Evolutionary conservation across 2,888 invertebrate species (phyloP).

Genomic region (Agrotis exclamationis): DNA sequence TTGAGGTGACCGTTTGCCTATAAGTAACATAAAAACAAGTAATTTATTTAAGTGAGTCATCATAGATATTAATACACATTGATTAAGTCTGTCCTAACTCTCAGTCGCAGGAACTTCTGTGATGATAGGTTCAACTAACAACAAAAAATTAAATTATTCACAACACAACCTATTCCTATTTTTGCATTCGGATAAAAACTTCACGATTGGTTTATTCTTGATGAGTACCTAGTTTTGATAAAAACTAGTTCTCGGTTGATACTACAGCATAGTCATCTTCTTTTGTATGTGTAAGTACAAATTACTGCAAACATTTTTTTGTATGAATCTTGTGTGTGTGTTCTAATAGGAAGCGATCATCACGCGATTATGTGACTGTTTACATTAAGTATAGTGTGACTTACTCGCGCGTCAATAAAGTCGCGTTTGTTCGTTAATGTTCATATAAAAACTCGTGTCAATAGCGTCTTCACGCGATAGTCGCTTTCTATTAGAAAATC

Average conservation of each 20-base stretch:
- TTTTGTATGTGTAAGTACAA: neutral
- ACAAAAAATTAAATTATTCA: conserved; percentile 24
- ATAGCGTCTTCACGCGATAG: neutral
- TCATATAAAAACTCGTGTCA: neutral
- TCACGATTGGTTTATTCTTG: neutral
- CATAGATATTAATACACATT: neutral
- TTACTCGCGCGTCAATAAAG: neutral
- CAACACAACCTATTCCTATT: conserved; percentile 8
- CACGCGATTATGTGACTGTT: neutral
- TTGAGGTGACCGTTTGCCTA: conserved; percentile 44
- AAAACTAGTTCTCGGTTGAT: neutral
- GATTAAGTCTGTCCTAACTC: too few relatives aligned
- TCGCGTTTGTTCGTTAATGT: neutral
- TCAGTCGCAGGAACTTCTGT: neutral
- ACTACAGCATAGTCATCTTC: conserved; percentile 1
- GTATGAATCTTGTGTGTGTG: neutral
- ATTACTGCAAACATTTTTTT: neutral
- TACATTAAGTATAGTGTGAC: neutral
- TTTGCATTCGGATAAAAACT: conserved; percentile 9
- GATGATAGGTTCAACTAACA: neutral
- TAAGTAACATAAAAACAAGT: conserved; percentile 34
- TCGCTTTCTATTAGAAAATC: conserved; percentile 1
- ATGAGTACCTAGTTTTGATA: neutral
- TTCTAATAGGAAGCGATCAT: neutral
- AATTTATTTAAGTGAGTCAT: neutral